Evolutionary conservation across 2,113 vertebrate genomes (phyloP), one percentile per base, ranked within the genome.

Genomic region (Brachyhypopomus occidentalis): DNA sequence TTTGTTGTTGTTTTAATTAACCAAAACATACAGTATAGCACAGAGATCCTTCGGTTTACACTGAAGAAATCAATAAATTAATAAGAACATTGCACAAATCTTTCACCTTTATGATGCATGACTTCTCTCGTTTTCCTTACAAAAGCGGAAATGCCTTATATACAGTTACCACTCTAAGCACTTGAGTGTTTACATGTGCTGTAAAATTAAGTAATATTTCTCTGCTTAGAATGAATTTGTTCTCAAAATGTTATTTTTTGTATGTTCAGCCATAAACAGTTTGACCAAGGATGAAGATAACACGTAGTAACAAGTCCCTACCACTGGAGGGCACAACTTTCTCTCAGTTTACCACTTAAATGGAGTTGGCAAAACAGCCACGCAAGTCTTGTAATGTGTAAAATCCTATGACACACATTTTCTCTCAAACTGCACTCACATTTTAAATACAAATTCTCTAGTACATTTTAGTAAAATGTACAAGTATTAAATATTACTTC

Each of bases 71-170:
- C 20, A 82, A 48, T 60, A 74, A 80, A 77, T 77, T 19, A 22
- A 62, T n/a, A 48, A 30, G 62, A 82, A 52, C 5, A 77, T 75
- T 80, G 2, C 30, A 25, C 82, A 45, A 48, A 80, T 70, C 78
- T 48, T 66, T 85, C 4, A 83, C 84, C 83, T 90, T 91, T 89
- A 89, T 85, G 89, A 86, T 90, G 89, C 79, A 80, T 86, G 83
- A 78, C 88, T 88, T 84, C n/a, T n/a, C 14, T 78, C 62, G 38
- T 82, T 91, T 87, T 81, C 90, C 89, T 90, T 90, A 90, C 87
- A 88, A 90, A 92, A 84, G 79, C 80, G 48, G 82, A 66, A 12
- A 38, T 41, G 34, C 86, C 34, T 86, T 88, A 85, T 84, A 62
- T 88, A 88, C 81, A 85, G 90, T 78, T 77, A 83, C 77, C 62